phyloP scores from a whole-genome alignment of 2,888 invertebrate species.

The Eubasilissa splendida region DNA sequence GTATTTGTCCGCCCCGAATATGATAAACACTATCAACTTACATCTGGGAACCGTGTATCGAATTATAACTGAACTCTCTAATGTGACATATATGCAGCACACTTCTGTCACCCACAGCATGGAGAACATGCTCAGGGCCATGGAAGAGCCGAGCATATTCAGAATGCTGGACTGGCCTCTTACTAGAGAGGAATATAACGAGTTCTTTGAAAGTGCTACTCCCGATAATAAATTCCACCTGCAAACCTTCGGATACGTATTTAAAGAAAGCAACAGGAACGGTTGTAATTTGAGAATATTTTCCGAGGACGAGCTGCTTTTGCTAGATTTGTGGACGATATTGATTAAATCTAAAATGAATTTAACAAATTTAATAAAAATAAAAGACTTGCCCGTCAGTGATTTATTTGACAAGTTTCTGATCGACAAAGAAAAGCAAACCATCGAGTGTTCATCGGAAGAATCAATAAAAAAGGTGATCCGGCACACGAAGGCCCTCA shows the following conservation, averaged over 20 bases:
- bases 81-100: neutral
- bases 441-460: neutral
- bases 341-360: neutral
- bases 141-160: neutral
- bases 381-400: neutral
- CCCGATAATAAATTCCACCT: neutral
- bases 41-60: slow-evolving; percentile 5
- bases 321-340: neutral
- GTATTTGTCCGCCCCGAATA: neutral
- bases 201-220: neutral
- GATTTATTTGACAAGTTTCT: neutral
- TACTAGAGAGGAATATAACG: neutral
- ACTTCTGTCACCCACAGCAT: neutral
- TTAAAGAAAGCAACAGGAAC: too few relatives aligned
- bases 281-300: neutral
- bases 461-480: neutral
- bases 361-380: neutral
- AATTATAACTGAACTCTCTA: neutral
- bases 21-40: neutral
- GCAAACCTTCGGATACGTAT: too few relatives aligned
- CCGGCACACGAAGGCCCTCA: neutral
- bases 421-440: neutral
- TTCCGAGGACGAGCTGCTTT: neutral
- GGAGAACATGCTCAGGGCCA: neutral
- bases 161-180: neutral